Percentiles rank a stretch among this genome's conserved stretches.
phyloP scores from a whole-genome alignment of 2,797 vertebrate species.

The Oceanodroma leucorhoa region DNA sequence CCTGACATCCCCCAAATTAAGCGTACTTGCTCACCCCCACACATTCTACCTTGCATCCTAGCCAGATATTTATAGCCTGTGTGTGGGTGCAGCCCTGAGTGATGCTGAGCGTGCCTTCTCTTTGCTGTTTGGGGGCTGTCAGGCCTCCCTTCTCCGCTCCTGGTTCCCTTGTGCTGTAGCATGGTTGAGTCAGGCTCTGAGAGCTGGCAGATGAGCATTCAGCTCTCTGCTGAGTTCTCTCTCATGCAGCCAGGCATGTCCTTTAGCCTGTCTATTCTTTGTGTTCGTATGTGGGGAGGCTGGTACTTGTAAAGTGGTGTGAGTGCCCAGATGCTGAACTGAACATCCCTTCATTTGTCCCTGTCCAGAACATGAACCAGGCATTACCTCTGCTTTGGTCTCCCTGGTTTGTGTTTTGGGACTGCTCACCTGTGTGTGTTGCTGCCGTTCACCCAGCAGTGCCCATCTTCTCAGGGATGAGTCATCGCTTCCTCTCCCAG shows the following conservation, averaged over 20 bases:
- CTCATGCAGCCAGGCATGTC: neutral
- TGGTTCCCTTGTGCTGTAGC: neutral
- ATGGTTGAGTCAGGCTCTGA: neutral
- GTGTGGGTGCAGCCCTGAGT: neutral
- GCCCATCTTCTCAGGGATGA: neutral
- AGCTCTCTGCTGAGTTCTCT: neutral
- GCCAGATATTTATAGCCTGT: constrained; percentile 5
- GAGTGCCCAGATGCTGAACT: neutral
- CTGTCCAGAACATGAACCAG: neutral
- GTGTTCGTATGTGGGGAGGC: neutral
- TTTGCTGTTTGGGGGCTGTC: neutral
- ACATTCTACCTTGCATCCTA: neutral
- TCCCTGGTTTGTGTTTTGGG: neutral
- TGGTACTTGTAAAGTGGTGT: neutral
- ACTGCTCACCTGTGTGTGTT: neutral
- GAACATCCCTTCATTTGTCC: neutral
- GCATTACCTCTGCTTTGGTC: neutral
- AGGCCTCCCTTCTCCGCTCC: neutral
- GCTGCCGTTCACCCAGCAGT: neutral
- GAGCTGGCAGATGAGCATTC: neutral
- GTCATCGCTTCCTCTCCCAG: neutral
- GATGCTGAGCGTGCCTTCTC: neutral
- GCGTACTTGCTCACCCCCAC: neutral
- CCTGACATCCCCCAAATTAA: neutral
- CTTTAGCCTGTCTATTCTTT: neutral